Evolutionary conservation across 1,140 invertebrate genomes (phyloP).

Genomic region (Drosophila nigromelanica): DNA sequence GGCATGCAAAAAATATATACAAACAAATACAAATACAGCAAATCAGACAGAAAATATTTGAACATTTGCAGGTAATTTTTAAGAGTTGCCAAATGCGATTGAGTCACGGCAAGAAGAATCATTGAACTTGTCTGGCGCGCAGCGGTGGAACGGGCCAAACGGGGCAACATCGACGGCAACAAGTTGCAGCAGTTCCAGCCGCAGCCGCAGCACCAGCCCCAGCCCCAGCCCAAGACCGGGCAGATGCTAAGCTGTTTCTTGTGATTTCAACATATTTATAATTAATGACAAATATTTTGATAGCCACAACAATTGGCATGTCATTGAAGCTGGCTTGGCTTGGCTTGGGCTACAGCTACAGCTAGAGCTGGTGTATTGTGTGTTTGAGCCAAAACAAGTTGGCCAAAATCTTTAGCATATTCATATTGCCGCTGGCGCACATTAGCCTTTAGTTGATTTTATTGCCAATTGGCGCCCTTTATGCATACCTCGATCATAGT

Average conservation of each 20-base stretch:
- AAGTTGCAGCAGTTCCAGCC: constrained; percentile 5
- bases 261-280: constrained; percentile 80
- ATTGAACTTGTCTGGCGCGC: constrained; percentile 72
- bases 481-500: constrained; percentile 36
- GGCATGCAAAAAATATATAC: constrained; percentile 1
- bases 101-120: constrained; percentile 66
- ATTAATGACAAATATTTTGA: constrained; percentile 79
- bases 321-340: constrained; percentile 56
- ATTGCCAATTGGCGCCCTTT: constrained; percentile 46
- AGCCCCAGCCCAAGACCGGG: constrained; percentile 36
- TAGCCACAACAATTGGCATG: constrained; percentile 74
- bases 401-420: constrained; percentile 18
- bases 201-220: constrained; percentile 19
- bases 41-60: constrained; percentile 47
- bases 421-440: constrained; percentile 26
- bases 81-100: constrained; percentile 53
- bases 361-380: constrained; percentile 24
- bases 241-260: constrained; percentile 36
- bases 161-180: constrained; percentile 23
- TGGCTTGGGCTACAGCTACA: no score
- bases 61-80: constrained; percentile 71
- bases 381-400: constrained; percentile 4
- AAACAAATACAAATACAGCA: constrained; percentile 1
- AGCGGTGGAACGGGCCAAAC: constrained; percentile 3
- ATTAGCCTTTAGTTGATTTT: constrained; percentile 52